Base-by-base conservation (phyloP, 2,113 vertebrate species). In the Chlamydotis undulata region DNA sequence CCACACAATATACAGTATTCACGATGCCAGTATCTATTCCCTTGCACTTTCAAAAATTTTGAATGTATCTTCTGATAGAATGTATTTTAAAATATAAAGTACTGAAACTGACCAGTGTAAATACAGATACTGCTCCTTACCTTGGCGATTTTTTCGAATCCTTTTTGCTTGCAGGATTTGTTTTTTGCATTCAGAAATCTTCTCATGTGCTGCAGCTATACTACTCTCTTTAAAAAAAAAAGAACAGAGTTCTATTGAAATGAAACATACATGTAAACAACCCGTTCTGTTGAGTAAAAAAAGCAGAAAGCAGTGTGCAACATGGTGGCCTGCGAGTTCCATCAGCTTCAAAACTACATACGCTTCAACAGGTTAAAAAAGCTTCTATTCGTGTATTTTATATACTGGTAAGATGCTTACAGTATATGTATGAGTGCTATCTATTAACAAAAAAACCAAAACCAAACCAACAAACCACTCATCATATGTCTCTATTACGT, bases 61-160 rank as follows among this genome's bases (percentile, higher is more conserved):
- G 10, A 28, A 73, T 61, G 33, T 50, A 3, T 68, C 65, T 93
- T 77, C 61, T 26, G 31, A 10, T 64, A 56, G 12, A 45, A 59
- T 25, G 21, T 47, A 50, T 47, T 77, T 37, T 60, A 79, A 73
- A 85, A 79, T 19, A 12, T 10, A 76, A 56, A 69, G 47, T 18
- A 74, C 31, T 28, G 33, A 83, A 80, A 52, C 3, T 0, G 2
- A 41, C 7, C 17, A 74, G n/a, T n/a, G 21, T 49, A 83, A 92
- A 70, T 22, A 61, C 6, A 35, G 24, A 18, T 25, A 50, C 7
- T 73, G 59, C 2, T 10, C 43, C 95, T 97, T 97, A 99, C 99
- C 99, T 97, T 99, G 99, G 6, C 99, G 99, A 97, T 99, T 99
- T 97, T 99, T 99, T 82, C 99, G 97, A 98, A 99, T 99, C 96